Evolutionary conservation across 2,797 vertebrate species (phyloP).

Genomic region (Coranthus polyacanthus): DNA sequence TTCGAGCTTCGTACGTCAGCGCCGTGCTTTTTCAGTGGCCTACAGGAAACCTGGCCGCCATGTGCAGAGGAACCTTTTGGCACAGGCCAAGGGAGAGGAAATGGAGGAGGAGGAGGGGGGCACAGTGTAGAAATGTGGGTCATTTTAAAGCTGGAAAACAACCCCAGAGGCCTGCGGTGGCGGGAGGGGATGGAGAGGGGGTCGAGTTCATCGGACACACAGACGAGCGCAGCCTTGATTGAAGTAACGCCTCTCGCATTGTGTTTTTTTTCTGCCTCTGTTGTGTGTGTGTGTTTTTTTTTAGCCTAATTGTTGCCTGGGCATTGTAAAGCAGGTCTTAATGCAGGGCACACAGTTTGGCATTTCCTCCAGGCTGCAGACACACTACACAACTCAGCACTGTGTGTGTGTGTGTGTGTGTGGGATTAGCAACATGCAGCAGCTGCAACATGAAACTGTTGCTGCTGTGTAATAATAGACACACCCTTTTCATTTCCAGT

Average conservation of each 20-base stretch:
- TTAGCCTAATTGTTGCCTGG: conserved; percentile 67
- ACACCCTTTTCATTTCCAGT: not conserved
- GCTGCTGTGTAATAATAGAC: conserved; percentile 3
- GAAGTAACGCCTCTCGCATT: conserved; percentile 69
- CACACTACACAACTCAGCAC: conserved; percentile 33
- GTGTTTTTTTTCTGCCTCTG: conserved; percentile 45
- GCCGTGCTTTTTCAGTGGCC: conserved; percentile 81
- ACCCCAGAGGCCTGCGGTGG: conserved; percentile 59
- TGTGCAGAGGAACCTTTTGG: conserved; percentile 89
- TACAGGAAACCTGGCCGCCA: conserved; percentile 87
- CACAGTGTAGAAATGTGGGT: conserved; percentile 78
- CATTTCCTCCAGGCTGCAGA: conserved; percentile 65
- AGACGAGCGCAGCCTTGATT: conserved; percentile 64
- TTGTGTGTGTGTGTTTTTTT: conserved; percentile 49
- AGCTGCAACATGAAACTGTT: conserved; percentile 1
- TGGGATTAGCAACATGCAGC: conserved; percentile 12
- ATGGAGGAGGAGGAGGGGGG: conserved; percentile 69
- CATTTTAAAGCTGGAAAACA: conserved; percentile 85
- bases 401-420: conserved; percentile 5
- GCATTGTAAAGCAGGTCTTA: conserved; percentile 58
- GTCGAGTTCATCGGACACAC: conserved; percentile 47
- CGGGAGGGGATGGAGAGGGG: conserved; percentile 36
- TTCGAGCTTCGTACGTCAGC: conserved; percentile 82
- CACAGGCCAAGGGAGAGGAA: conserved; percentile 85
- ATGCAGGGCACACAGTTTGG: conserved; percentile 67